Evolutionary conservation across 2,888 invertebrate genomes (phyloP), one percentile per base, ranked within the genome.

Genomic region (Cyclophora albipunctata): DNA sequence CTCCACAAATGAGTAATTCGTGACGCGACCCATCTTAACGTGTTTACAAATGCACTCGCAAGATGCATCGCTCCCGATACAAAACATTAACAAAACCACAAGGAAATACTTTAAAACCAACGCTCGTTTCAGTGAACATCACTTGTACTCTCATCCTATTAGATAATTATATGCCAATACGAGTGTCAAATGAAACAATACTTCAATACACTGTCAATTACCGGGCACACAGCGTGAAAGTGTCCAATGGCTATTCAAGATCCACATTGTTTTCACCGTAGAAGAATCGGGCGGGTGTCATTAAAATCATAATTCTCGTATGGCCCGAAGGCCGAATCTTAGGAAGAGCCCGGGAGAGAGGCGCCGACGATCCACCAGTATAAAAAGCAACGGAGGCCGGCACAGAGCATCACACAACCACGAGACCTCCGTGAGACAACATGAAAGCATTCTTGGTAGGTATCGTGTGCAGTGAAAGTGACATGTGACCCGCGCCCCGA

Each of bases 371-470:
- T 55, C 71, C 71, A 75, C 71, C 71, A 57, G 76, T 88, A 88
- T 88, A 88, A 71, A 88, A 86, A 73, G 75, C 75, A 69, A 69
- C 71, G 63, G 74, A 62, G 69, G 69, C 64, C 62, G 66, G 76
- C 73, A 72, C 77, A 73, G 77, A 84, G 81, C 87, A 87, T 86
- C 87, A 87, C 71, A 87, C 84, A 81, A 84, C 78, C 76, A 76
- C 84, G 76, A 81, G 75, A 80, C 79, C 84, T 85, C 85, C 83
- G 84, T 76, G 82, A 84, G 81, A 74, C 87, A 88, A 87, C 87
- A 88, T 88, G 88, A 88, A 86, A 86, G 88, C 87, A 73, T 88
- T 88, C 84, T 86, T 88, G 88, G 88, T 88, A 86, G 86, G 87
- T 86, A 86, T 64, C 75, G 78, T 73, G 77, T 71, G 73, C 73